Conservation (phyloP, 2,888 invertebrate species). For the Lamellibrachia satsuma region DNA sequence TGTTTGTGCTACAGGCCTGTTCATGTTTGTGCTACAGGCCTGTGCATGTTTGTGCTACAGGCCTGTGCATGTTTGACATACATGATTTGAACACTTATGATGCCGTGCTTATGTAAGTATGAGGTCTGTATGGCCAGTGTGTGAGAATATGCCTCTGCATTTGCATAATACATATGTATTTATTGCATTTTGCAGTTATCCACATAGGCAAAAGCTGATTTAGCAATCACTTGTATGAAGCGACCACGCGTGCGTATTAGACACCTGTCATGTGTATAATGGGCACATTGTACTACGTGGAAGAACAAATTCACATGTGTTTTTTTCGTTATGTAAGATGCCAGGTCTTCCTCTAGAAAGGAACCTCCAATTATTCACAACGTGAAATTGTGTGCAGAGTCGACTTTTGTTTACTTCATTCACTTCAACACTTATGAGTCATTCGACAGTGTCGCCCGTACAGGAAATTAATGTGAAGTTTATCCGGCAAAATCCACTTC, state of each 20-base stretch:
- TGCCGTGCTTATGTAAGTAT: background rate
- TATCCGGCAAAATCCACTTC: background rate
- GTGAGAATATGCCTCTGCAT: background rate
- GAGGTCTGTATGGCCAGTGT: background rate
- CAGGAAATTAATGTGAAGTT: conserved; percentile 17
- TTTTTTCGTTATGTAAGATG: background rate
- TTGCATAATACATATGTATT: conserved; percentile 13
- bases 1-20: background rate
- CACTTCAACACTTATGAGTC: background rate
- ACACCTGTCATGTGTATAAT: background rate
- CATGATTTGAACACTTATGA: background rate
- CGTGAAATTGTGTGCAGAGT: background rate
- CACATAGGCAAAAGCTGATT: background rate
- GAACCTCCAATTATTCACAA: background rate
- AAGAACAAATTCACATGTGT: background rate
- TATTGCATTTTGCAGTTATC: background rate
- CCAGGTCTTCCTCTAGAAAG: background rate
- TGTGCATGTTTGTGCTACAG: background rate
- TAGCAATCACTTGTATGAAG: background rate
- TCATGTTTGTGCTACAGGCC: background rate
- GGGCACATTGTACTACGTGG: background rate
- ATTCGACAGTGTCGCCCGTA: background rate
- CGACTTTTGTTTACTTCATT: background rate
- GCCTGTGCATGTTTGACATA: background rate
- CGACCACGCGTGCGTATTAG: background rate